Base-by-base conservation (phyloP, 2,113 vertebrate species). In the Phalacrocorax brasilianus region DNA sequence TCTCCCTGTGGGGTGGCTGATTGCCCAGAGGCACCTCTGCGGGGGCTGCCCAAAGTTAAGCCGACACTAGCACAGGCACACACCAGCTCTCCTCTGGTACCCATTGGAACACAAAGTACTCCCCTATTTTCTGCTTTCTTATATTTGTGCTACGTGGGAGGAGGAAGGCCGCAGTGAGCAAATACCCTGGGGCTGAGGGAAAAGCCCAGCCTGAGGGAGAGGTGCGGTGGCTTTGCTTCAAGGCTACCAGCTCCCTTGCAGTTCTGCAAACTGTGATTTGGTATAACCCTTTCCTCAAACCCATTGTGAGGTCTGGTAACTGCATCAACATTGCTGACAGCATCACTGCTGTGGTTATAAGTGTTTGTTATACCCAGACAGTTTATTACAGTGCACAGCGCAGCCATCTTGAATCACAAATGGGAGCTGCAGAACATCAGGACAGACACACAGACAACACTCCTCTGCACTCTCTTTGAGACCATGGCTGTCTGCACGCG, bases 91-190 rank as follows among this genome's bases (percentile, higher is more conserved):
- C 12, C 66, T 26, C 65, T 14, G 3, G 40, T 45, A 81, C 19
- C 17, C 45, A 9, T 65, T 22, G 0, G 4, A 49, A 47, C 35
- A 49, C 32, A 14, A 27, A 47, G 7, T 8, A 3, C 40, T 74
- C 38, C 68, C 24, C 8, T 38, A 0, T 71, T 75, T 87, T 66
- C 44, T 79, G 18, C 16, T 44, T 78, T 21, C 63, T 21, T 59
- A 0, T 1, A 40, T 52, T 27, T 5, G 1, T 44, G 11, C 26
- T 22, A 0, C 0, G 0, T 53, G 35, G 28, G 35, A 81, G 76
- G 30, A 81, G 1, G 1, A 35, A 56, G 55, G 35, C 35, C 85
- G 87, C 55, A 52, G 50, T 2, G 35, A 78, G 40, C 20, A 65
- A 88, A 78, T 50, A 68, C 3, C 33, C 44, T 38, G 53, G 24